phyloP scores from a whole-genome alignment of 2,797 vertebrate species.

The Siniperca scherzeri region DNA sequence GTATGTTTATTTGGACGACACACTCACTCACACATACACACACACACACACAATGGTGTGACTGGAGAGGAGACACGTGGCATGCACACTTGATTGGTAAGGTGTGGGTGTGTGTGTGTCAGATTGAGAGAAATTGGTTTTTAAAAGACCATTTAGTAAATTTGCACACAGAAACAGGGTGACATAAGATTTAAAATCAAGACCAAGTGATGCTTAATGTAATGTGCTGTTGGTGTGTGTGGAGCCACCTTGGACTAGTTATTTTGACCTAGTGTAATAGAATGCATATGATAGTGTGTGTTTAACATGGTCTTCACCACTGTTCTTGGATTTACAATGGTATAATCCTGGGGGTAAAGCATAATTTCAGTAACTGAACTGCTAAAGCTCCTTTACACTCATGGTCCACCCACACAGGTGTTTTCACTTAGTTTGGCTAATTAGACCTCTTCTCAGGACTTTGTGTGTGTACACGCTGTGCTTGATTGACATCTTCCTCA shows the following conservation, averaged over 20 bases:
- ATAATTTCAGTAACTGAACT: background rate
- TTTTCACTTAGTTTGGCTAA: background rate
- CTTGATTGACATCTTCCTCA: background rate
- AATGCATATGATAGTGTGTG: background rate
- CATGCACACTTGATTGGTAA: slow-evolving; percentile 22
- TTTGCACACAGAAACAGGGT: background rate
- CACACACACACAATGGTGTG: background rate
- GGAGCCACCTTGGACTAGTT: background rate
- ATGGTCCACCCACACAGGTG: slow-evolving; percentile 13
- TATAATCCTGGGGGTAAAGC: background rate
- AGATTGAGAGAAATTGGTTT: background rate
- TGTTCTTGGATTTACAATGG: background rate
- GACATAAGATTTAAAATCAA: no score
- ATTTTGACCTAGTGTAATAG: background rate
- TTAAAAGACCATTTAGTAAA: background rate
- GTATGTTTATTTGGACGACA: slow-evolving; percentile 19
- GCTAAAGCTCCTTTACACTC: background rate
- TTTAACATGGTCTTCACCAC: background rate
- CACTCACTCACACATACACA: background rate
- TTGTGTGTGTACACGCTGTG: background rate
- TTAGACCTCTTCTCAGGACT: background rate
- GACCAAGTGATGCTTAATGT: background rate
- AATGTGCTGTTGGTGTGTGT: background rate
- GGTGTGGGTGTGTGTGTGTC: background rate
- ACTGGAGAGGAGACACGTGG: slow-evolving; percentile 26